These are phyloP conservation scores for Glomeris maerens DNA, from an alignment of 1,140 invertebrate species.

Conservation along the genomic window DNA sequence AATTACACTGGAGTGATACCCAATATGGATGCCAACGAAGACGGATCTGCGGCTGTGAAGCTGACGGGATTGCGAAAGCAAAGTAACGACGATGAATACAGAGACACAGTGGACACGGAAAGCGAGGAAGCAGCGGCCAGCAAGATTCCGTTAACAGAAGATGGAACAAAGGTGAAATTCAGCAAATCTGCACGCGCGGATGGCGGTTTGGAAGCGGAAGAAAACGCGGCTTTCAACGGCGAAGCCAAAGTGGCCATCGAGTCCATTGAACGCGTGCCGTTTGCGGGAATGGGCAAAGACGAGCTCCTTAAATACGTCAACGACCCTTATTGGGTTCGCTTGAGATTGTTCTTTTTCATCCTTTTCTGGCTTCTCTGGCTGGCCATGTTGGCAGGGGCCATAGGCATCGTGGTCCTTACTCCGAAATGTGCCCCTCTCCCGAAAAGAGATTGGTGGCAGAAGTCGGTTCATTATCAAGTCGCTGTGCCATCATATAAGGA, in stretches of 20 bases:
- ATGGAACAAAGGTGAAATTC: slow-evolving; percentile 19
- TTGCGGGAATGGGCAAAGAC: slow-evolving; percentile 74
- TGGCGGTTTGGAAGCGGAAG: background rate
- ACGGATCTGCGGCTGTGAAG: no score
- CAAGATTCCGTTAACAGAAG: background rate
- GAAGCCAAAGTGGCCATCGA: slow-evolving; percentile 74
- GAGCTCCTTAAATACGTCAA: slow-evolving; percentile 76
- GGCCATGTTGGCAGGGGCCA: slow-evolving; percentile 65
- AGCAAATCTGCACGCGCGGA: slow-evolving; percentile 10
- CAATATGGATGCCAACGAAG: no score
- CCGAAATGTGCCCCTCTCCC: slow-evolving; percentile 52
- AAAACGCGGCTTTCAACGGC: no score
- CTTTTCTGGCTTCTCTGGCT: slow-evolving; percentile 74
- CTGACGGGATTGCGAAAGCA: no score
- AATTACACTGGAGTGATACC: slow-evolving; percentile 2
- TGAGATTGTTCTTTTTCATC: slow-evolving; percentile 70
- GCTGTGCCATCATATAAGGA: slow-evolving; percentile 29
- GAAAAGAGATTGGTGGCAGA: slow-evolving; percentile 35
- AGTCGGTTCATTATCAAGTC: slow-evolving; percentile 29
- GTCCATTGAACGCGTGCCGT: slow-evolving; percentile 35
- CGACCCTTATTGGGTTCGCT: slow-evolving; percentile 77
- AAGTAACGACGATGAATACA: no score
- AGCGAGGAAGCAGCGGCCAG: background rate
- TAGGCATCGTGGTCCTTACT: slow-evolving; percentile 64
- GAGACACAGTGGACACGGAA: background rate